A percentile compares a stretch with the other conserved stretches of the same genome.
Evolutionary conservation across 2,888 invertebrate genomes (phyloP).

Genomic region (Leucophenga maculata): DNA sequence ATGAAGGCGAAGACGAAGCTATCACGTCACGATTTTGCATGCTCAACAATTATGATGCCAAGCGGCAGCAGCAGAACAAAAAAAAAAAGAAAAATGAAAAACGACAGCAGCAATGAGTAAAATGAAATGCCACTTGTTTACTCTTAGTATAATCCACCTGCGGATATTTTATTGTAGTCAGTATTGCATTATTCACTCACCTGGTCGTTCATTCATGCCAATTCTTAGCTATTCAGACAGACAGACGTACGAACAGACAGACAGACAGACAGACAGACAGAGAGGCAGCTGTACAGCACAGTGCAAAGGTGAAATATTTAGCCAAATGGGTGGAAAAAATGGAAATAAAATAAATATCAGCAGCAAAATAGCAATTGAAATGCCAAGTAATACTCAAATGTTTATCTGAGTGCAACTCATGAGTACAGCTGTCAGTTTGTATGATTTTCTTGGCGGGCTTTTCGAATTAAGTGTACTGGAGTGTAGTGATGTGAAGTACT

Average conservation of each 20-base stretch:
- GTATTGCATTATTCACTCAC: slow-evolving; percentile 33
- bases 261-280: too few species aligned
- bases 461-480: too few species aligned
- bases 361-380: slow-evolving; percentile 56
- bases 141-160: slow-evolving; percentile 52
- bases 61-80: too few species aligned
- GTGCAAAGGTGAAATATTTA: slow-evolving; percentile 29
- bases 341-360: slow-evolving; percentile 53
- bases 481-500: too few species aligned
- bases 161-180: slow-evolving; percentile 54
- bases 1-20: slow-evolving; percentile 49
- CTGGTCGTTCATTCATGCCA: slow-evolving; percentile 35
- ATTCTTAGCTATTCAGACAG: background rate
- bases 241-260: too few species aligned
- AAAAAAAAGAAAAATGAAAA: slow-evolving; percentile 29
- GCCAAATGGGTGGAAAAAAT: background rate
- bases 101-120: slow-evolving; percentile 41
- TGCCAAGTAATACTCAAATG: slow-evolving; percentile 45
- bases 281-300: slow-evolving; percentile 27
- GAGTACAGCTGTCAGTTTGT: slow-evolving; percentile 11
- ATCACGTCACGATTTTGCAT: slow-evolving; percentile 59
- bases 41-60: slow-evolving; percentile 41
- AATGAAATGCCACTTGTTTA: slow-evolving; percentile 58
- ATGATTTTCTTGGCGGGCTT: slow-evolving; percentile 4
- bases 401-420: slow-evolving; percentile 19